Evolutionary conservation across 2,888 invertebrate genomes (phyloP).

Genomic region (Dryococelus australis): DNA sequence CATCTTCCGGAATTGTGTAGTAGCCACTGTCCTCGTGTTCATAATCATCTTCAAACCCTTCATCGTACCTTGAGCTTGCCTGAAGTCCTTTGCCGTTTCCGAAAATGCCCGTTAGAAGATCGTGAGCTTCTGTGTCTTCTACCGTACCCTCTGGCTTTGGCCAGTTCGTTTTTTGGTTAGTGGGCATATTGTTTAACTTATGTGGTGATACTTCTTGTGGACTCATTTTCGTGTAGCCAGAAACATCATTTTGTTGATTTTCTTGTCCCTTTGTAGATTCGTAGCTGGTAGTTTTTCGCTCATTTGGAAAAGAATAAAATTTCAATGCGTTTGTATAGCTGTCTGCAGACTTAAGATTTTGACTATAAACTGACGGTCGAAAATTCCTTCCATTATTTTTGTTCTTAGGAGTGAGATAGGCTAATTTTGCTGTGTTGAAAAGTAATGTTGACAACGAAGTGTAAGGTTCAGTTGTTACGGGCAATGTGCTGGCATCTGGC

Average conservation of each 20-base stretch:
- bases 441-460: not conserved
- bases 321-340: not conserved
- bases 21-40: not conserved
- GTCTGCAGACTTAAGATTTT: not conserved
- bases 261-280: not conserved
- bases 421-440: not conserved
- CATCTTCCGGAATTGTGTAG: not conserved
- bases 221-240: not conserved
- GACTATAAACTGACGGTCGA: not conserved
- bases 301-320: not conserved
- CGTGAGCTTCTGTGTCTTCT: not conserved
- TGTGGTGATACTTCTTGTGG: not conserved
- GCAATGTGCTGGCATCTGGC: not conserved
- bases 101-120: not conserved
- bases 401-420: not conserved
- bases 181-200: not conserved
- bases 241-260: not conserved
- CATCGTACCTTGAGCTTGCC: constrained; percentile 24
- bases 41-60: not conserved
- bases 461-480: not conserved
- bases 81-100: not conserved
- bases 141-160: not conserved
- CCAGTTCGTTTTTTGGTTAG: not conserved
- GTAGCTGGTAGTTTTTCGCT: not conserved
- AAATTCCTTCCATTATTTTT: not conserved